A percentile compares a stretch with the other conserved stretches of the same genome.
phyloP scores from a whole-genome alignment of 2,888 invertebrate species.

The Agonopterix subpropinquella region DNA sequence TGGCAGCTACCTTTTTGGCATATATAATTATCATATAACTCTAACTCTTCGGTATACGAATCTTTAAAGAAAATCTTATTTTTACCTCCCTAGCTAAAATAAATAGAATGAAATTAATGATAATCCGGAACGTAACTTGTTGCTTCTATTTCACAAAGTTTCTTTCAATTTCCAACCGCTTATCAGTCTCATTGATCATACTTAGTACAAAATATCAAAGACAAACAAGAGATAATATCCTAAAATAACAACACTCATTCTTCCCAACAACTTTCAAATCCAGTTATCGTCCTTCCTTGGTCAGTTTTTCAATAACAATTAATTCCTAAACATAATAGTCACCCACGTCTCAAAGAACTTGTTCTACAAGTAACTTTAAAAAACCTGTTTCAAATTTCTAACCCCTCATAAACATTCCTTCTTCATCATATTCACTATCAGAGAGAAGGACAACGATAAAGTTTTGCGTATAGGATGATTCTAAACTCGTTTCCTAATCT shows the following conservation, averaged over 20 bases:
- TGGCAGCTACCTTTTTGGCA: too few relatives aligned
- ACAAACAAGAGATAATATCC: not conserved
- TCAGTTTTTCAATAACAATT: constrained; percentile 32
- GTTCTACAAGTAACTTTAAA: constrained; percentile 31
- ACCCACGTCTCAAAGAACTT: constrained; percentile 45
- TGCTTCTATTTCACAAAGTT: too few relatives aligned
- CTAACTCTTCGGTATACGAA: too few relatives aligned
- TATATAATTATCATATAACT: too few relatives aligned
- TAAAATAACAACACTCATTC: not conserved
- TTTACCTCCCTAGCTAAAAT: too few relatives aligned
- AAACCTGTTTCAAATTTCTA: constrained; percentile 31
- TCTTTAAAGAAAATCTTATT: too few relatives aligned
- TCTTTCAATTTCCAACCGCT: too few relatives aligned
- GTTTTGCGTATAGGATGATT: constrained; percentile 12
- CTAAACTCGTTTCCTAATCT: constrained; percentile 49
- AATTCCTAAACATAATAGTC: constrained; percentile 28
- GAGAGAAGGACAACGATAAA: constrained; percentile 19
- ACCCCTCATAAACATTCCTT: constrained; percentile 19
- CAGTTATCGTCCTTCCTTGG: constrained; percentile 11
- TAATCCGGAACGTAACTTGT: too few relatives aligned
- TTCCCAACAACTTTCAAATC: constrained; percentile 1
- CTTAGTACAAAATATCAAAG: not conserved
- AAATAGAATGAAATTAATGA: too few relatives aligned
- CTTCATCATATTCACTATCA: constrained; percentile 14
- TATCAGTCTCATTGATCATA: too few relatives aligned